Evolutionary conservation across 2,888 invertebrate species (phyloP).

Genomic region (Eulithis testata): DNA sequence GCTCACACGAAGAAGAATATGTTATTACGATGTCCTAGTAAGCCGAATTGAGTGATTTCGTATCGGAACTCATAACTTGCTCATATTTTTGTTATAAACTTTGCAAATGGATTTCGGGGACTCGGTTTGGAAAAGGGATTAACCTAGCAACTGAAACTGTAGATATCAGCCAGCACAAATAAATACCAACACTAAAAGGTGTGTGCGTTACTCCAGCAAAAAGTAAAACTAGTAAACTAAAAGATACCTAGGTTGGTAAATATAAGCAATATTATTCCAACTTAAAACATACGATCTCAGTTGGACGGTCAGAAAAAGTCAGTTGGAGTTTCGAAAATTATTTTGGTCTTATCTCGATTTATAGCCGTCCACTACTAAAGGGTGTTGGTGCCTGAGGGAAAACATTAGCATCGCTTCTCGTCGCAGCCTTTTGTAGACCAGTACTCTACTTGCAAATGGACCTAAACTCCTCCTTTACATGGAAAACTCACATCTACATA

Average conservation of each 20-base stretch:
- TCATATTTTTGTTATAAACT: slow-evolving; percentile 3
- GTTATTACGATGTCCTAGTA: not conserved
- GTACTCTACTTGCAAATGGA: slow-evolving; percentile 34
- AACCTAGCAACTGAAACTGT: too few species aligned
- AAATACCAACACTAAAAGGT: too few species aligned
- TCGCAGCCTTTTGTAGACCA: slow-evolving; percentile 29
- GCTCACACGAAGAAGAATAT: not conserved
- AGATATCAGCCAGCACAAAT: too few species aligned
- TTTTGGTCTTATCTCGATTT: not conserved
- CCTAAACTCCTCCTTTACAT: slow-evolving; percentile 31
- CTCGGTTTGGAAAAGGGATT: too few species aligned
- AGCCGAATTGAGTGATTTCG: not conserved
- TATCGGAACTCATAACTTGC: slow-evolving; percentile 10
- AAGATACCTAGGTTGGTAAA: too few species aligned
- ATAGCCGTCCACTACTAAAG: slow-evolving; percentile 5
- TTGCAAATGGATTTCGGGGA: too few species aligned
- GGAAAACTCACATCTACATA: slow-evolving; percentile 28
- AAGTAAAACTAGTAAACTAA: too few species aligned
- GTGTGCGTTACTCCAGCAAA: too few species aligned
- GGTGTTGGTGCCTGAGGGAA: slow-evolving; percentile 25
- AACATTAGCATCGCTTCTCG: slow-evolving; percentile 33
- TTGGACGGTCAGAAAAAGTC: too few species aligned
- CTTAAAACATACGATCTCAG: too few species aligned
- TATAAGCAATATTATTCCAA: too few species aligned
- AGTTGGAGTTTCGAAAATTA: not conserved